Percentiles rank a stretch among this genome's conserved stretches.
Evolutionary conservation across 2,888 invertebrate species (phyloP).

Genomic region (Celastrina argiolus): DNA sequence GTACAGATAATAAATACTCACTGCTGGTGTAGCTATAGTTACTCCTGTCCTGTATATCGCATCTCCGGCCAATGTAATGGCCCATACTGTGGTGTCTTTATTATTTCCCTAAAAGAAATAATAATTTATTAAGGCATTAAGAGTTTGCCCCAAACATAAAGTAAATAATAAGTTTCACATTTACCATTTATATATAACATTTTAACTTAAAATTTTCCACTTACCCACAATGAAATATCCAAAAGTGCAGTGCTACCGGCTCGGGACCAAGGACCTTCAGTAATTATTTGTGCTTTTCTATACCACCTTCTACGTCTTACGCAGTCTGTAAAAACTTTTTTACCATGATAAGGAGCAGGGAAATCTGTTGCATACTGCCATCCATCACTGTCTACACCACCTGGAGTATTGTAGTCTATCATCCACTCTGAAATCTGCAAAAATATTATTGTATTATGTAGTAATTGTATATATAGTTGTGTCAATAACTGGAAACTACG

Average conservation of each 20-base stretch:
- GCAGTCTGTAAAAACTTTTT: constrained; percentile 92
- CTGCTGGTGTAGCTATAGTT: constrained; percentile 83
- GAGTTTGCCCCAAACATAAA: background rate
- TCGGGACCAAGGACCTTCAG: constrained; percentile 92
- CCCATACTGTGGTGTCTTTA: constrained; percentile 84
- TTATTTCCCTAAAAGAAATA: constrained; percentile 46
- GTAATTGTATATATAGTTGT: no score
- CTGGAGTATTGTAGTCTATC: constrained; percentile 93
- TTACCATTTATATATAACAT: background rate
- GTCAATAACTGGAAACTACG: no score
- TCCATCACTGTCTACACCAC: constrained; percentile 93
- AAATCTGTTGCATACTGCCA: constrained; percentile 98
- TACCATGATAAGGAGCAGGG: constrained; percentile 90
- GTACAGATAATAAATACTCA: constrained; percentile 60
- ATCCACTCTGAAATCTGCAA: constrained; percentile 90
- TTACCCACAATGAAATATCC: constrained; percentile 86
- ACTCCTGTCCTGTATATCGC: constrained; percentile 90
- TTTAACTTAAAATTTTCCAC: constrained; percentile 32
- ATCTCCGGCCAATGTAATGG: constrained; percentile 90
- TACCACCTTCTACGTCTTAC: constrained; percentile 91
- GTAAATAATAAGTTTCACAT: background rate
- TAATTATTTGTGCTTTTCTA: constrained; percentile 87
- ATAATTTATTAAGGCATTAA: background rate
- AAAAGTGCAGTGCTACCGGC: constrained; percentile 90
- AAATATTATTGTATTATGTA: no score